Evolutionary conservation across 2,888 invertebrate species (phyloP), one percentile per base, ranked within the genome.

Genomic region (Drosophila recens): DNA sequence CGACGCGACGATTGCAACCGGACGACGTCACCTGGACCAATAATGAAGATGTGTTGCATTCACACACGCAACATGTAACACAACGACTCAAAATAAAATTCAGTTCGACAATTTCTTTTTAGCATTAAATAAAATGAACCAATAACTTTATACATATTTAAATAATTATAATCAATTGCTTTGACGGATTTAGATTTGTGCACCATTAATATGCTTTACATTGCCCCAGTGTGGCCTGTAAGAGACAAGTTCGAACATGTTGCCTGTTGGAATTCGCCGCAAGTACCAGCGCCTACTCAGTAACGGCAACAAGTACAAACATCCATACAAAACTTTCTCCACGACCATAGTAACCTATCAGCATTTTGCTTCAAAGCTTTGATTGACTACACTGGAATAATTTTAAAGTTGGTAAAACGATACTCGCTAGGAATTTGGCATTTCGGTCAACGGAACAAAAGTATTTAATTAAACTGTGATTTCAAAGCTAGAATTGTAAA

Each of bases 281-380:
- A 79, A 77, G 53, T 66, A 43, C 20, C 57, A 62, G 42, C 69
- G 52, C 40, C 56, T 48, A n/a, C 30, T 58, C 57, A 73, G 66
- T 70, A 80, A 75, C 67, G 86, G 88, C 87, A 89, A 90, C 88
- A 90, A 87, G 87, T 82, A 75, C 61, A 77, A 76, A 64, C 76
- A 77, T 67, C 75, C 76, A 75, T 53, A 70, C 40, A 43, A 33
- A 36, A 54, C 30, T 58, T 15, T 69, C 70, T 58, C 66, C 49
- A 43, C 46, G 13, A 69, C 40, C 61, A 34, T 64, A 75, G 63
- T 70, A 79, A 79, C 76, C 76, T 79, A 77, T 77, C 76, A 77
- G 76, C 66, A 76, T 40, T 64, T 61, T 36, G 75, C 69, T 53
- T 3, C n/a, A 67, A 54, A 77, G 76, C 76, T 77, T 54, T 34